A percentile compares a stretch with the other conserved stretches of the same genome.
phyloP scores from a whole-genome alignment of 2,888 invertebrate species.

The Bombylius major region DNA sequence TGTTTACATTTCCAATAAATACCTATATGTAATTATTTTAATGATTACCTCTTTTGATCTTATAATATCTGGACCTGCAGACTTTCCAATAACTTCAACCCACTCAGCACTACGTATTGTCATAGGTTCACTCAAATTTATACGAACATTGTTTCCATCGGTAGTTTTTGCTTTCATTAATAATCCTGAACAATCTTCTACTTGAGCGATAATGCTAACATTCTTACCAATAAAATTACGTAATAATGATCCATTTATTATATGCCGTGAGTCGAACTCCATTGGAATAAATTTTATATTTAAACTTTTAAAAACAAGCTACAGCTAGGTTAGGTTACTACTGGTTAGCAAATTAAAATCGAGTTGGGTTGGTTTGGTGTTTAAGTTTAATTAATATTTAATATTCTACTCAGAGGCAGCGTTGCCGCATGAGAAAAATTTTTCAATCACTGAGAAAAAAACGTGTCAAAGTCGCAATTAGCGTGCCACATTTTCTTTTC shows the following conservation, averaged over 20 bases:
- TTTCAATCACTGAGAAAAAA: too few relatives aligned
- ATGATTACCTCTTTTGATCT: slow-evolving; percentile 27
- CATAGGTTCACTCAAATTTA: slow-evolving; percentile 22
- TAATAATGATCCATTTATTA: slow-evolving; percentile 28
- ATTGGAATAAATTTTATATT: slow-evolving; percentile 17
- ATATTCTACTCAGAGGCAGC: too few relatives aligned
- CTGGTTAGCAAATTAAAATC: too few relatives aligned
- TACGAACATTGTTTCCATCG: slow-evolving; percentile 24
- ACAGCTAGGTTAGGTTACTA: too few relatives aligned
- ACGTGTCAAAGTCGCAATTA: too few relatives aligned
- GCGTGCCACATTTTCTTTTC: too few relatives aligned
- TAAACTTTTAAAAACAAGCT: too few relatives aligned
- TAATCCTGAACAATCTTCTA: slow-evolving; percentile 24
- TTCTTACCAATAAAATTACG: slow-evolving; percentile 26
- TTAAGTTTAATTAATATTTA: too few relatives aligned
- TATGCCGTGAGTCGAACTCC: slow-evolving; percentile 26
- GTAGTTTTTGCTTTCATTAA: slow-evolving; percentile 23
- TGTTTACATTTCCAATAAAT: neutral
- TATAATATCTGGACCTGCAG: slow-evolving; percentile 21
- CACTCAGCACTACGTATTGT: slow-evolving; percentile 25
- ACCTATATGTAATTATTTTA: neutral
- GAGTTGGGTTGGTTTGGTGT: too few relatives aligned
- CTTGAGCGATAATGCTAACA: slow-evolving; percentile 29
- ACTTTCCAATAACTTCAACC: slow-evolving; percentile 32
- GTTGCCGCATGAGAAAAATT: too few relatives aligned